Conservation (phyloP, 2,797 vertebrate species). For the Sebastiscus tertius region DNA sequence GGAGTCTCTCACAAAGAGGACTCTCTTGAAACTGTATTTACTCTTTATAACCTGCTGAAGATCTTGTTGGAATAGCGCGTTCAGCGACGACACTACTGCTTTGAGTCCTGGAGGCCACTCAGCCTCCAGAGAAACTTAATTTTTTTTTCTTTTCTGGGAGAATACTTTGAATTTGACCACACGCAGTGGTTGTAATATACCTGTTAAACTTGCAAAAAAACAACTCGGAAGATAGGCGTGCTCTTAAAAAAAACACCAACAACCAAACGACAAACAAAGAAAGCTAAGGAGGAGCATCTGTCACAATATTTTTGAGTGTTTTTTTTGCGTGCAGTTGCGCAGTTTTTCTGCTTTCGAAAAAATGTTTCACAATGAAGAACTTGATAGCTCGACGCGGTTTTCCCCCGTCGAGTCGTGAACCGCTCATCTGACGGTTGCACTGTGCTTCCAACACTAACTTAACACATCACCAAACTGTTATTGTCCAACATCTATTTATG, state of each 20-base stretch:
- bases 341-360: conserved; percentile 44
- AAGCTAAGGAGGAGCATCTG: conserved; percentile 9
- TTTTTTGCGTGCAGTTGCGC: conserved; percentile 32
- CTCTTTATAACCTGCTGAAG: conserved; percentile 71
- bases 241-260: conserved; percentile 18
- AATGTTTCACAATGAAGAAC: conserved; percentile 46
- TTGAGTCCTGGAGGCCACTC: conserved; percentile 13
- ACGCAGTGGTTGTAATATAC: conserved; percentile 72
- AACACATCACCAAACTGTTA: conserved; percentile 80
- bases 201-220: conserved; percentile 72
- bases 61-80: conserved; percentile 34
- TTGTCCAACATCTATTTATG: conserved; percentile 95
- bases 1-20: conserved; percentile 38
- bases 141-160: conserved; percentile 65
- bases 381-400: not conserved
- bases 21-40: conserved; percentile 62
- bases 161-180: conserved; percentile 77
- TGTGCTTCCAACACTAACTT: conserved; percentile 90
- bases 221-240: conserved; percentile 21
- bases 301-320: conserved; percentile 55
- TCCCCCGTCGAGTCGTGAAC: not conserved
- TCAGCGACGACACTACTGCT: conserved; percentile 72
- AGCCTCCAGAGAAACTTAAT: conserved; percentile 28
- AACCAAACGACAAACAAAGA: conserved; percentile 26
- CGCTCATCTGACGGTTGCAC: conserved; percentile 44